phyloP scores from a whole-genome alignment of 2,888 invertebrate genomes.

The Drosophila acutilabella region DNA sequence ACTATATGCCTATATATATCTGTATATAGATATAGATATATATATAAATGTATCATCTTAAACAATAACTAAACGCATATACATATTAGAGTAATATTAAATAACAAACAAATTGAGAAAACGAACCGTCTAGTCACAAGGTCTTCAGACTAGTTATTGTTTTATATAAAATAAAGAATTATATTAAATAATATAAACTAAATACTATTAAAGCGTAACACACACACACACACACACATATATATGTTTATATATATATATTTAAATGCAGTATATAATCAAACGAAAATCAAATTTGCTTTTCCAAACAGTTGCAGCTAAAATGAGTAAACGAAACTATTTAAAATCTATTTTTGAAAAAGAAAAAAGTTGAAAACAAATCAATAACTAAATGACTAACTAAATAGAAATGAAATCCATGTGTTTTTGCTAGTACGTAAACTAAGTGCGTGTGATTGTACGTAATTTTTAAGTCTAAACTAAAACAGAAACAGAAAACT shows the following conservation, averaged over 20 bases:
- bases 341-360: constrained; percentile 30
- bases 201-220: constrained; percentile 39
- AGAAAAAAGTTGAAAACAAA: constrained; percentile 6
- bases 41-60: no score
- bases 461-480: constrained; percentile 63
- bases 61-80: constrained; percentile 53
- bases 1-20: constrained; percentile 15
- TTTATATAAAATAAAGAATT: constrained; percentile 64
- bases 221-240: constrained; percentile 25
- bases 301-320: constrained; percentile 54
- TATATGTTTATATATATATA: constrained; percentile 3
- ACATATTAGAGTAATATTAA: constrained; percentile 47
- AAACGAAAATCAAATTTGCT: constrained; percentile 31
- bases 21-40: constrained; percentile 10
- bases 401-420: constrained; percentile 26
- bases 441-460: constrained; percentile 79
- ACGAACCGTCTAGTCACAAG: constrained; percentile 82
- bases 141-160: constrained; percentile 84
- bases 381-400: not conserved
- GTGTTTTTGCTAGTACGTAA: constrained; percentile 68
- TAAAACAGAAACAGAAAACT: constrained; percentile 16
- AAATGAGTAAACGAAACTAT: constrained; percentile 19
- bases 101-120: constrained; percentile 42
- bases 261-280: constrained; percentile 23
- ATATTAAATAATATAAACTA: constrained; percentile 35